Evolutionary conservation across 2,113 vertebrate genomes (phyloP), one percentile per base, ranked within the genome.

Genomic region (Patagioenas fasciata): DNA sequence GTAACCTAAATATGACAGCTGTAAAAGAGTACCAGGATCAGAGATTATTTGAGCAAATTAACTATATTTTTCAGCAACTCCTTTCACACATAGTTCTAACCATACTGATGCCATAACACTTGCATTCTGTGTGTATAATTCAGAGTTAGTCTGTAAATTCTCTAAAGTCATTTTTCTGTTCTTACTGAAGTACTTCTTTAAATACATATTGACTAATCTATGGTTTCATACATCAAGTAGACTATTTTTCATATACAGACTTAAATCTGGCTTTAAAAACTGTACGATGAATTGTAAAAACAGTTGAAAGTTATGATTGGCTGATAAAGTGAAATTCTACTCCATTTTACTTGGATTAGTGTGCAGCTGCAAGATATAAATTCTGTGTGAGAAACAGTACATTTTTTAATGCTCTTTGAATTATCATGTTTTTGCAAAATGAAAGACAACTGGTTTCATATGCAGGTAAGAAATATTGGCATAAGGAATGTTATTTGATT

Each of bases 271-370:
- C 96, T 97, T 97, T 96, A 96, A 96, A 96, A 98, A 95, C 95
- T 97, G 87, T 95, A 96, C 95, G 32, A 97, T 92, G 95, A 97
- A 98, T 96, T 97, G 95, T 96, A 93, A 97, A 98, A 98, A 97
- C 96, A 97, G 88, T 97, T 96, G 94, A 96, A 96, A 97, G 97
- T 98, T 97, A 96, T 97, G 97, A 97, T 97, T 97, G 97, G 97
- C 96, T 96, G 91, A 96, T 95, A 96, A 96, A 96, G 78, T 95
- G 96, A 97, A 97, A 97, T 69, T 85, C 74, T 92, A 96, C 91
- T 94, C 95, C 89, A 93, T 94, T 94, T 96, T 92, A 94, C 95
- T 96, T 93, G 93, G 93, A 97, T 96, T 97, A 97, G 87, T 31
- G 84, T 96, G 96, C 98, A 97, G 97, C 96, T 97, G 97, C 94